Conservation (phyloP, 2,113 vertebrate species). For the Varanus komodoensis region DNA sequence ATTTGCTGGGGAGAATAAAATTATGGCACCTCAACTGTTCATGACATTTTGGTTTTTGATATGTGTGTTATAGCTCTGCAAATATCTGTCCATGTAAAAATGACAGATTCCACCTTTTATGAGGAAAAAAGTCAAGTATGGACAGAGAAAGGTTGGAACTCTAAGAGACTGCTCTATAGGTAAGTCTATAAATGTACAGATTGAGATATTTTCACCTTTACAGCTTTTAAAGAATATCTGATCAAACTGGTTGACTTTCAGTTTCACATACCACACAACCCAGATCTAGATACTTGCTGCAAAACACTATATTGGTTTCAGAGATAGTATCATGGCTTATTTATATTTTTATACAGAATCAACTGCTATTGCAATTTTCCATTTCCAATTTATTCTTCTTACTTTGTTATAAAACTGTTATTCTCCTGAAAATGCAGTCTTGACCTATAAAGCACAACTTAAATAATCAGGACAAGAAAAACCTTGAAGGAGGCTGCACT, state of each 20-base stretch:
- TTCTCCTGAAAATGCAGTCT: neutral
- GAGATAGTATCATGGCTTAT: neutral
- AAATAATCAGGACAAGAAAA: neutral
- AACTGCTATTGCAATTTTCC: neutral
- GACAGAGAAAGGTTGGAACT: neutral
- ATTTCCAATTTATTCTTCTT: neutral
- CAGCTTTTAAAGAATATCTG: neutral
- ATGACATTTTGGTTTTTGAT: neutral
- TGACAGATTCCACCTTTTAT: neutral
- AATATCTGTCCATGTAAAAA: slow-evolving; percentile 20
- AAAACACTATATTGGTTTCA: neutral
- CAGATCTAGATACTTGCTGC: neutral
- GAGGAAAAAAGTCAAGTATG: neutral
- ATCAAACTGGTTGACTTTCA: neutral
- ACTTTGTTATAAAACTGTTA: neutral
- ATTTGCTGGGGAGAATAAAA: slow-evolving; percentile 15
- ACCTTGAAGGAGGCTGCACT: neutral
- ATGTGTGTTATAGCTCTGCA: neutral
- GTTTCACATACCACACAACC: neutral
- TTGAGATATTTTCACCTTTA: neutral
- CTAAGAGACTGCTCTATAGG: neutral
- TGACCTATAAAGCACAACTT: neutral
- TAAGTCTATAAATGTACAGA: neutral
- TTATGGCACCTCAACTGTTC: neutral
- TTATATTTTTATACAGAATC: neutral